Evolutionary conservation across 2,113 vertebrate species (phyloP).

Genomic region (Clupea harengus): DNA sequence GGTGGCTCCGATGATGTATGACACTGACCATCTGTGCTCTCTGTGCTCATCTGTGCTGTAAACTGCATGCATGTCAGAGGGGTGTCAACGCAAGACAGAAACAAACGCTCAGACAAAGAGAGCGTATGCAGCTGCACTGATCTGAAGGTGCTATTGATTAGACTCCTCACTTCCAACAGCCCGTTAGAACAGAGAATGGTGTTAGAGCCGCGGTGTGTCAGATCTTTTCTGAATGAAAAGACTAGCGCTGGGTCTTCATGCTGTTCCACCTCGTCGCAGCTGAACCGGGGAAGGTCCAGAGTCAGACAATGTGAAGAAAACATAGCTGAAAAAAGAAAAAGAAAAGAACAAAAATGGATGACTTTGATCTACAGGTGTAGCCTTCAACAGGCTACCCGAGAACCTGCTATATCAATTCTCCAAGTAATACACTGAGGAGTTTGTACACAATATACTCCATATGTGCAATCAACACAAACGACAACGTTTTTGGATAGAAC

Average conservation of each 20-base stretch:
- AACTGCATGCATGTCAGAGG: slow-evolving; percentile 1
- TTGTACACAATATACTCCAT: neutral
- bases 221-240: neutral
- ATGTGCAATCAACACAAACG: neutral
- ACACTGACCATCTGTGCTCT: slow-evolving; percentile 37
- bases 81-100: slow-evolving; percentile 6
- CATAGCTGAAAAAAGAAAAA: neutral
- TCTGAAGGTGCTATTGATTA: neutral
- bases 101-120: neutral
- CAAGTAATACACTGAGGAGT: neutral
- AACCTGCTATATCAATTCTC: neutral
- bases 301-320: neutral
- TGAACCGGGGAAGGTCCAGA: neutral
- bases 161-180: neutral
- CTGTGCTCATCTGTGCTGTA: slow-evolving; percentile 23
- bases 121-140: neutral
- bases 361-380: neutral
- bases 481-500: neutral
- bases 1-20: neutral
- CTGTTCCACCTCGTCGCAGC: neutral
- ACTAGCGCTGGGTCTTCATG: neutral
- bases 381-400: neutral
- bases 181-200: neutral
- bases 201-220: neutral
- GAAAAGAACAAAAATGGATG: neutral